Evolutionary conservation across 2,797 vertebrate genomes (phyloP).

Genomic region (Myotis findleyi): DNA sequence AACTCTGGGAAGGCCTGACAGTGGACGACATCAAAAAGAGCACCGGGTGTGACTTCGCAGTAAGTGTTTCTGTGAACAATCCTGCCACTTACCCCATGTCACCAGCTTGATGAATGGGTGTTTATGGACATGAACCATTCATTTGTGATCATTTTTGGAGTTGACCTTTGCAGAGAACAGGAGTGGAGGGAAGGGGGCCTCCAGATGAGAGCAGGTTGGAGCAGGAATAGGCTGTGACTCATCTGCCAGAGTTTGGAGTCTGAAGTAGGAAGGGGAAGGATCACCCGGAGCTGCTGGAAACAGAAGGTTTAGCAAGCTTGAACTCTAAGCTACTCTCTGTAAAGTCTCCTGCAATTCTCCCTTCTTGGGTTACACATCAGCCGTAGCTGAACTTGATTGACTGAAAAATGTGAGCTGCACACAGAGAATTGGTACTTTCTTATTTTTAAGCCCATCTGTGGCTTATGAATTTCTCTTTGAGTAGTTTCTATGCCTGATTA

Average conservation of each 20-base stretch:
- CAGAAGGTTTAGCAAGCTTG: background rate
- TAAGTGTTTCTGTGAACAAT: constrained; percentile 85
- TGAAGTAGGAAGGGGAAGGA: background rate
- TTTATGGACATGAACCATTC: background rate
- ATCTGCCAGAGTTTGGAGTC: background rate
- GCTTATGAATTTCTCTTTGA: background rate
- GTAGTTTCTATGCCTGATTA: background rate
- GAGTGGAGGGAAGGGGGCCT: background rate
- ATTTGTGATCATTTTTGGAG: constrained; percentile 59
- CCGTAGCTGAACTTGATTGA: background rate
- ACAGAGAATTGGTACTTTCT: background rate
- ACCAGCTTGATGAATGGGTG: background rate
- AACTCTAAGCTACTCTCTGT: background rate
- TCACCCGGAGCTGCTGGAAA: background rate
- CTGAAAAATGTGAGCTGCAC: background rate
- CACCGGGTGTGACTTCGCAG: constrained; percentile 94
- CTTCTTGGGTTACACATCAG: background rate
- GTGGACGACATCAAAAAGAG: constrained; percentile 95
- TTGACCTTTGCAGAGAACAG: constrained; percentile 62
- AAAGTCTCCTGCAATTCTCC: background rate
- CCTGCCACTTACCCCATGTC: background rate
- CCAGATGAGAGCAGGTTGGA: constrained; percentile 42
- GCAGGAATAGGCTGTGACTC: constrained; percentile 10
- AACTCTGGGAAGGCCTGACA: constrained; percentile 95
- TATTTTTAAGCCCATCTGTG: background rate